Conservation (phyloP, 2,888 invertebrate species). For the Drosophila kanekoi region DNA sequence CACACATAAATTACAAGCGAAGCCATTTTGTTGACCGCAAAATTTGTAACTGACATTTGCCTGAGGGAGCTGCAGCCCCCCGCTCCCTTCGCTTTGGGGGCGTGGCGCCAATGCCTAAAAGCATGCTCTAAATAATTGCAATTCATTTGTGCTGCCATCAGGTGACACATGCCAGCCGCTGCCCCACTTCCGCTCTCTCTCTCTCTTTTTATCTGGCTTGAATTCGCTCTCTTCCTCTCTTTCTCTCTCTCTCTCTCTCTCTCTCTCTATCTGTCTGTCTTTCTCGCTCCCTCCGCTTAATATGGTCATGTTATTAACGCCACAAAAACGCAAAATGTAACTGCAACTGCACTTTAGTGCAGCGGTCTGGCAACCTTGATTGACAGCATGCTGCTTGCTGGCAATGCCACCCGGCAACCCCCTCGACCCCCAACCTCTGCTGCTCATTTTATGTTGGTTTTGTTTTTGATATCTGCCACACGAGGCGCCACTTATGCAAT, state of each 20-base stretch:
- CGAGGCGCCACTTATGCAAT: conserved; percentile 59
- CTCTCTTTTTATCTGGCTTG: too few relatives aligned
- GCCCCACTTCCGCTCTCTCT: background rate
- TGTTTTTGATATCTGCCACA: conserved; percentile 42
- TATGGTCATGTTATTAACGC: conserved; percentile 54
- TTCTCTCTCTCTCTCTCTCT: background rate
- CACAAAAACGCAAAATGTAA: conserved; percentile 58
- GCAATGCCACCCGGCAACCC: background rate
- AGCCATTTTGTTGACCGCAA: conserved; percentile 64
- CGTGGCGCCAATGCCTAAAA: conserved; percentile 49
- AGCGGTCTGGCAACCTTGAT: conserved; percentile 41
- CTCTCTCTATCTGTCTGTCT: background rate
- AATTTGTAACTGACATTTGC: conserved; percentile 46
- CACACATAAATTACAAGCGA: conserved; percentile 22
- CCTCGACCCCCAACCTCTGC: background rate
- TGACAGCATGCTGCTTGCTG: conserved; percentile 38
- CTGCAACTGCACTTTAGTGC: conserved; percentile 58
- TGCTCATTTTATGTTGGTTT: conserved; percentile 23
- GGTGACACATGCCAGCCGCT: conserved; percentile 36
- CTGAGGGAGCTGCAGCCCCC: conserved; percentile 4
- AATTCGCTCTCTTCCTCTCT: background rate
- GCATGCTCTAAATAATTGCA: conserved; percentile 74
- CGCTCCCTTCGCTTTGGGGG: background rate
- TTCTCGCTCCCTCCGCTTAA: conserved; percentile 17
- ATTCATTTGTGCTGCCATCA: conserved; percentile 69